phyloP scores from a whole-genome alignment of 2,113 vertebrate genomes.

The Acinonyx jubatus region DNA sequence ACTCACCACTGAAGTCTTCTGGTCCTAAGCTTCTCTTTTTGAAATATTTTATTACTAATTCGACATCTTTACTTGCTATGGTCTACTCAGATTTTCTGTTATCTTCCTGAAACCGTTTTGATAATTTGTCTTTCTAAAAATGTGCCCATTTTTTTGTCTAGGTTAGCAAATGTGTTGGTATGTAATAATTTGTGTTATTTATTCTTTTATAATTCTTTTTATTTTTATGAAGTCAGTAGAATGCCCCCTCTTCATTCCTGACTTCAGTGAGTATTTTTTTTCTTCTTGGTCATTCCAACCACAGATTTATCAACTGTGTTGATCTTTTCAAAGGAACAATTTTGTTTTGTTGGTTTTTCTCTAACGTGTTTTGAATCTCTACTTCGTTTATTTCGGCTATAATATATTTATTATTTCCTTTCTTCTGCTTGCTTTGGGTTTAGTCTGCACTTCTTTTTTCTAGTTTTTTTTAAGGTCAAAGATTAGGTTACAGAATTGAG shows the following conservation, averaged over 20 bases:
- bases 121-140: not conserved
- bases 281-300: not conserved
- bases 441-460: not conserved
- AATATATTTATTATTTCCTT: not conserved
- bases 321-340: not conserved
- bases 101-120: not conserved
- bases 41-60: not conserved
- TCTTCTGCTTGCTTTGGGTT: not conserved
- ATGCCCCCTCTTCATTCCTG: not conserved
- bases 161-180: not conserved
- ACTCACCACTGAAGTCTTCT: not conserved
- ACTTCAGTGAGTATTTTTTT: not conserved
- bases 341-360: not conserved
- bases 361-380: not conserved
- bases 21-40: not conserved
- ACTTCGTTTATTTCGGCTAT: not conserved
- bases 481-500: not conserved
- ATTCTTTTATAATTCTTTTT: not conserved
- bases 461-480: not conserved
- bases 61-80: not conserved
- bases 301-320: not conserved
- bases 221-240: not conserved
- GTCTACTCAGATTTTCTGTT: not conserved
- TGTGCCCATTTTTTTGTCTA: not conserved
- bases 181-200: not conserved